Percentiles rank a stretch among this genome's conserved stretches.
Conservation (phyloP, 2,888 invertebrate species). For the Terebella lapidaria region DNA sequence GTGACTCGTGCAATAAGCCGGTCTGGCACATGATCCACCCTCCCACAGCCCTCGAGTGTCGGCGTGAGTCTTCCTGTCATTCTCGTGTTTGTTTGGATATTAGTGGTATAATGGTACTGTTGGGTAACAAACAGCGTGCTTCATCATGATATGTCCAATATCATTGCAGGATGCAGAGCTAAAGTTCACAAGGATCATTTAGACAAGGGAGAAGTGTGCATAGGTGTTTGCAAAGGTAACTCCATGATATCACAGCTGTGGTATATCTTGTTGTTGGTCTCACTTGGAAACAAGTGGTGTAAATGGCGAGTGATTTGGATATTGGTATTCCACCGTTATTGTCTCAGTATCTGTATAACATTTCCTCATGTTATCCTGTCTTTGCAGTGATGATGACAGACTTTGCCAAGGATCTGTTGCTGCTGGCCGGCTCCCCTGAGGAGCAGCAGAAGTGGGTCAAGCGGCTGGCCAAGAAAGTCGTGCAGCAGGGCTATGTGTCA, state of each 20-base stretch:
- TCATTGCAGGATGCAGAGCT: slow-evolving; percentile 82
- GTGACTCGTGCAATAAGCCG: slow-evolving; percentile 95
- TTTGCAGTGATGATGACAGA: not conserved
- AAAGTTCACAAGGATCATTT: slow-evolving; percentile 98
- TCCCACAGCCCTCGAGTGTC: slow-evolving; percentile 93
- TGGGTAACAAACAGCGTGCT: too few relatives aligned
- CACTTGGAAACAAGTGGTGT: not conserved
- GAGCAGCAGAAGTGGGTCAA: slow-evolving; percentile 92
- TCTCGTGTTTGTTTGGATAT: too few relatives aligned
- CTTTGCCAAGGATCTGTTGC: slow-evolving; percentile 82
- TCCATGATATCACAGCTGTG: slow-evolving; percentile 11
- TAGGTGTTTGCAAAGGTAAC: slow-evolving; percentile 83
- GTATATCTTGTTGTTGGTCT: not conserved
- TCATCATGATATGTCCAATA: too few relatives aligned
- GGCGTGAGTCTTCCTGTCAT: slow-evolving; percentile 73
- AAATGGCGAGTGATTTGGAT: not conserved
- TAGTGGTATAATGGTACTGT: too few relatives aligned
- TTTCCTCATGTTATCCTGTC: not conserved
- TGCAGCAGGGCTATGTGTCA: slow-evolving; percentile 62
- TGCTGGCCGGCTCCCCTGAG: slow-evolving; percentile 78
- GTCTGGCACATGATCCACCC: slow-evolving; percentile 97
- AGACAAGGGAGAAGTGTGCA: slow-evolving; percentile 74
- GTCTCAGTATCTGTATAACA: not conserved
- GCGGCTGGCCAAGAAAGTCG: slow-evolving; percentile 82
- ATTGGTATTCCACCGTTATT: not conserved